phyloP scores from a whole-genome alignment of 2,888 invertebrate genomes.

The Sesamia inferens region DNA sequence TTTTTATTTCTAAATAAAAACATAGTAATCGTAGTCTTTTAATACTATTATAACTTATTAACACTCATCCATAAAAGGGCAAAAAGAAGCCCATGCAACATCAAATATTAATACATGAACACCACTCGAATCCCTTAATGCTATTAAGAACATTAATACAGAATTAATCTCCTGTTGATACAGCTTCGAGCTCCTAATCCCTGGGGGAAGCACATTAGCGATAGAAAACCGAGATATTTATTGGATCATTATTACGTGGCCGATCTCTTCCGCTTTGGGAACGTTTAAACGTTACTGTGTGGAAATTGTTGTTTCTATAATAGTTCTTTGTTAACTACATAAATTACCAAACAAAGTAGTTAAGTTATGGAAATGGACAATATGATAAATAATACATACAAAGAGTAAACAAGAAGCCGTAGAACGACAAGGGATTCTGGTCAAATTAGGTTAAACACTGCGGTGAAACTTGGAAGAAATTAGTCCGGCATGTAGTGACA shows the following conservation, averaged over 20 bases:
- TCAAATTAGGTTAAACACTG: neutral
- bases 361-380: neutral
- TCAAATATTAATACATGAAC: constrained; percentile 49
- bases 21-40: neutral
- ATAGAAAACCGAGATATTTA: constrained; percentile 59
- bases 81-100: constrained; percentile 21
- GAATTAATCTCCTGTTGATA: constrained; percentile 57
- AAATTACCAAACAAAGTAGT: neutral
- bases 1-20: neutral
- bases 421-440: neutral
- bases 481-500: neutral
- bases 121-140: constrained; percentile 39
- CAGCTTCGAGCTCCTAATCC: constrained; percentile 43
- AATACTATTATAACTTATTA: constrained; percentile 11
- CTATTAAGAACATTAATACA: constrained; percentile 54
- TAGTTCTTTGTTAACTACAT: neutral
- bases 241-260: constrained; percentile 52
- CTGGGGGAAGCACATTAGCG: constrained; percentile 47
- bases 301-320: neutral
- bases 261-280: constrained; percentile 33
- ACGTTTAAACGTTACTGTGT: neutral
- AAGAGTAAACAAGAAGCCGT: neutral
- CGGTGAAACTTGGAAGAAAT: neutral
- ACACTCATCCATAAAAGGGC: constrained; percentile 23
- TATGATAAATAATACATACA: no score